phyloP scores from a whole-genome alignment of 1,140 invertebrate genomes.

The Ostrea edulis region DNA sequence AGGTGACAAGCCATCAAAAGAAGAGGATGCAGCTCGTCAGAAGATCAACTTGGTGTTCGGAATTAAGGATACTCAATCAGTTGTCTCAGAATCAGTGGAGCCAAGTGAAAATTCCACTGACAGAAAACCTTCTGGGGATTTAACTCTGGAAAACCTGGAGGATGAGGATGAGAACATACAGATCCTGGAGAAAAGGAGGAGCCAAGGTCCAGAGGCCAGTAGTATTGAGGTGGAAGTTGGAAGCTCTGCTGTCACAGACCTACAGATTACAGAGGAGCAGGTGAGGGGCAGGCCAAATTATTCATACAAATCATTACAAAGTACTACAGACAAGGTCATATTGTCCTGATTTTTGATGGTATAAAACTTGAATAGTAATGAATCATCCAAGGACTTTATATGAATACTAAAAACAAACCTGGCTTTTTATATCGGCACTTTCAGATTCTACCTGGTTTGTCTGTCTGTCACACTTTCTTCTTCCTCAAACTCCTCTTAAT shows the following conservation, averaged over 20 bases:
- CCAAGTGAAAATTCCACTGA: conserved; percentile 2
- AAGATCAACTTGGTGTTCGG: conserved; percentile 91
- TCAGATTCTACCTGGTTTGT: too few relatives aligned
- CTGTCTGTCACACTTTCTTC: too few relatives aligned
- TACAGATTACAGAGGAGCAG: conserved; percentile 56
- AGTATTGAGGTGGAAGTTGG: conserved; percentile 63
- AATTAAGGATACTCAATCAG: conserved; percentile 72
- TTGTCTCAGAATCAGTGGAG: conserved; percentile 31
- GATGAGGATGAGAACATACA: conserved; percentile 59
- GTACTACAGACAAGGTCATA: too few relatives aligned
- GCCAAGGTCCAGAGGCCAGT: conserved; percentile 37
- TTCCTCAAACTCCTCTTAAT: too few relatives aligned
- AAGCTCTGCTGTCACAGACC: conserved; percentile 58
- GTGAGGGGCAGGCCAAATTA: too few relatives aligned
- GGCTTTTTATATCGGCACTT: too few relatives aligned
- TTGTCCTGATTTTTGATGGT: too few relatives aligned
- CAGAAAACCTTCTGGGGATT: conserved; percentile 59
- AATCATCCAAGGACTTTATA: too few relatives aligned
- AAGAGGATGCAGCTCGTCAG: conserved; percentile 91
- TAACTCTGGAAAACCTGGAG: conserved; percentile 72
- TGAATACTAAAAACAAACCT: too few relatives aligned
- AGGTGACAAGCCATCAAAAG: conserved; percentile 86
- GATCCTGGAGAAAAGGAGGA: conserved; percentile 59
- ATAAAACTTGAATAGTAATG: too few relatives aligned
- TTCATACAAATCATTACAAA: too few relatives aligned